Base-by-base conservation (phyloP, 2,113 vertebrate genomes). In the Psittacus erithacus region DNA sequence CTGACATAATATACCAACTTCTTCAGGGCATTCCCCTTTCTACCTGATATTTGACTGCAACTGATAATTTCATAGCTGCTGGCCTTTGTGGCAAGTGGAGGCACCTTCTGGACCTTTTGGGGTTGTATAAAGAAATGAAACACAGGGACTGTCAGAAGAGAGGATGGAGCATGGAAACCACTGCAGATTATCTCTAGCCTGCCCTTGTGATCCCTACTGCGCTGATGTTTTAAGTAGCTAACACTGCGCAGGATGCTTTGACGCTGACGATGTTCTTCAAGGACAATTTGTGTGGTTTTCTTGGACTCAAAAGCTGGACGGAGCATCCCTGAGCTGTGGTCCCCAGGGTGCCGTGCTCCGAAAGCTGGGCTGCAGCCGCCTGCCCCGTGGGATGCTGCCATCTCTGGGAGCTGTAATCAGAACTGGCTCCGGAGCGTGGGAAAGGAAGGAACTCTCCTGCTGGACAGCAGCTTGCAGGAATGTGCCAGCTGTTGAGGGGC, bases 361-460 rank as follows among this genome's bases (percentile, higher is more conserved):
- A 17, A 39, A 18, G 74, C 43, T 0, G 12, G 46, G 43, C 88
- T 13, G 31, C 3, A 41, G 87, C 81, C 17, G 63, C 55, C 3
- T 60, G 49, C 59, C 92, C 53, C 10, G 1, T 2, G 50, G 64
- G 81, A 67, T 9, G 8, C 74, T 59, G 83, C 39, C 2, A 1
- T 38, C 2, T 0, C 38, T 67, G 90, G 83, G 75, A 88, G 82
- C 79, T 79, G 92, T 10, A n/a, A 65, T 73, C 7, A 1, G 93
- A 85, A 68, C 27, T 70, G 5, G 75, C 86, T 64, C 90, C 0
- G n/a, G 92, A 77, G 95, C 92, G 92, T 97, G 96, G 93, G 95
- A 97, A 95, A 90, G 95, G 94, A 73, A 97, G 92, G 92, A 87
- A 68, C 88, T 85, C 5, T 91, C 43, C 81, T 63, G 38, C 18